Conservation (phyloP, 1,140 invertebrate genomes). For the Drosophila takahashii region DNA sequence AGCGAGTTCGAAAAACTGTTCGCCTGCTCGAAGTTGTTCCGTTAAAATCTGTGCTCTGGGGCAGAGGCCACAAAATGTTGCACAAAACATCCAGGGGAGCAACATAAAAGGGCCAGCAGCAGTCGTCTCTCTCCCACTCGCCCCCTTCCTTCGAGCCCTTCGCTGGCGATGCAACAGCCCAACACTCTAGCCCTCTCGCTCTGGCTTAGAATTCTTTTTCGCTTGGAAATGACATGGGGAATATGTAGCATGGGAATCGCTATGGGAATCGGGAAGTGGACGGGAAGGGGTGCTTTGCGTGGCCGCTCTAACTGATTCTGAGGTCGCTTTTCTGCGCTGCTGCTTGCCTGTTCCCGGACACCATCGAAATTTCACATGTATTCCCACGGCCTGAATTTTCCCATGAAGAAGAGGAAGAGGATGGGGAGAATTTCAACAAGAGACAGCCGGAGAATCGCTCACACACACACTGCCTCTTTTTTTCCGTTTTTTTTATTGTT, state of each 20-base stretch:
- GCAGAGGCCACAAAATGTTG: conserved; percentile 73
- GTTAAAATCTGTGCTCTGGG: conserved; percentile 74
- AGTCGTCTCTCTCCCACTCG: conserved; percentile 12
- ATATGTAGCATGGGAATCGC: conserved; percentile 5
- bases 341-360: conserved; percentile 82
- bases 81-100: conserved; percentile 61
- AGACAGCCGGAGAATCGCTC: conserved; percentile 44
- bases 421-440: conserved; percentile 65
- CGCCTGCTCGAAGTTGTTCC: conserved; percentile 71
- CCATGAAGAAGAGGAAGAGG: conserved; percentile 74
- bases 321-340: conserved; percentile 39
- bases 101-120: conserved; percentile 49
- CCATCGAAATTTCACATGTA: conserved; percentile 84
- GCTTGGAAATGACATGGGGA: conserved; percentile 21
- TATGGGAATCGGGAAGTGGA: conserved; percentile 9
- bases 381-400: conserved; percentile 85
- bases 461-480: conserved; percentile 25
- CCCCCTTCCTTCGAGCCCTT: conserved; percentile 4
- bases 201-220: conserved; percentile 44
- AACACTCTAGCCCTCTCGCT: conserved; percentile 32
- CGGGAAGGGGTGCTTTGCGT: conserved; percentile 33
- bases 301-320: conserved; percentile 24
- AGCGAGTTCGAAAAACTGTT: conserved; percentile 32
- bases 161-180: conserved; percentile 12
- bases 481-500: conserved; percentile 44